Conservation (phyloP, 2,888 invertebrate genomes). For the Cacoxenus indagator region DNA sequence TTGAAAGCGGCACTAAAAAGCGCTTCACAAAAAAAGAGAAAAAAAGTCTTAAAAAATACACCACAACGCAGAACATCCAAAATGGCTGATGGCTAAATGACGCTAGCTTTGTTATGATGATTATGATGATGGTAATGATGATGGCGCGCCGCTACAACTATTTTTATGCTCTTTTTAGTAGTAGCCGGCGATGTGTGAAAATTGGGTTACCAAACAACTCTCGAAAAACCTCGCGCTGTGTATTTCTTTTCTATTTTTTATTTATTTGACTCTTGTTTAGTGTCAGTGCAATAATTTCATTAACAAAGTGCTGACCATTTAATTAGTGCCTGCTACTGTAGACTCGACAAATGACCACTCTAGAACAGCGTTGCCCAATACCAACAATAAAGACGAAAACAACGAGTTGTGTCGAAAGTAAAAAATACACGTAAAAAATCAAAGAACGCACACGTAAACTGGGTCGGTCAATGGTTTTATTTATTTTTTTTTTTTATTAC, state of each 20-base stretch:
- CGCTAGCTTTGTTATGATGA: not conserved
- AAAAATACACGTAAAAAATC: not conserved
- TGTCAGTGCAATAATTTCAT: slow-evolving; percentile 56
- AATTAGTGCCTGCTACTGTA: slow-evolving; percentile 52
- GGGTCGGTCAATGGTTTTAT: too few relatives aligned
- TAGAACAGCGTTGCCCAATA: not conserved
- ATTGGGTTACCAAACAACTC: slow-evolving; percentile 49
- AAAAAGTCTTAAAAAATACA: too few relatives aligned
- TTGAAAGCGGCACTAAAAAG: slow-evolving; percentile 44
- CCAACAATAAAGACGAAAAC: not conserved
- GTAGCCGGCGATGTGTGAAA: slow-evolving; percentile 49
- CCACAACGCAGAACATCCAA: slow-evolving; percentile 33
- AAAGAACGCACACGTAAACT: not conserved
- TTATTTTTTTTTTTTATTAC: not conserved
- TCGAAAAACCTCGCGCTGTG: not conserved
- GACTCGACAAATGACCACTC: not conserved
- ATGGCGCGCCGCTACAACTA: too few relatives aligned
- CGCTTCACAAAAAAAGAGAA: slow-evolving; percentile 28
- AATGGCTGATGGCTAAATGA: slow-evolving; percentile 28
- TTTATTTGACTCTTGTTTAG: slow-evolving; percentile 37
- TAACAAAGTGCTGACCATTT: slow-evolving; percentile 60
- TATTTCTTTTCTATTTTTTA: not conserved
- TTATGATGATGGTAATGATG: not conserved
- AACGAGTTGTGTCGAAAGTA: not conserved
- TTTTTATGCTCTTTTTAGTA: not conserved